phyloP scores from a whole-genome alignment of 1,140 invertebrate species.

The Sipha flava region DNA sequence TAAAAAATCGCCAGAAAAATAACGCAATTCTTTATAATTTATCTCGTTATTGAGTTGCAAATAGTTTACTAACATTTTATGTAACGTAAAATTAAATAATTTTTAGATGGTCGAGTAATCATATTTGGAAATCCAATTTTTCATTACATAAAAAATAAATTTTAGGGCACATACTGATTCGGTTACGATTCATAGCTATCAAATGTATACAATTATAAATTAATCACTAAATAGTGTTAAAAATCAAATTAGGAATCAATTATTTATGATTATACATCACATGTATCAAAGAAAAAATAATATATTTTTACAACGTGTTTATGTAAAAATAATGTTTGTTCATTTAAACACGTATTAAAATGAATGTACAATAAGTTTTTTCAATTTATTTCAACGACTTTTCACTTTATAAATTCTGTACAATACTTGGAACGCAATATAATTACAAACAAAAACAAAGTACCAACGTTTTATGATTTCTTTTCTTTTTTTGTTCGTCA shows the following conservation, averaged over 20 bases:
- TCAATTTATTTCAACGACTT: not conserved
- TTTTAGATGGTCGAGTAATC: not conserved
- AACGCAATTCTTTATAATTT: not conserved
- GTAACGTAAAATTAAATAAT: not conserved
- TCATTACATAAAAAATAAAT: not conserved
- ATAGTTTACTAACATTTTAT: not conserved
- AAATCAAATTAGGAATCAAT: too few species aligned
- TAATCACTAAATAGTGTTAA: too few species aligned
- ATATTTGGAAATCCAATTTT: not conserved
- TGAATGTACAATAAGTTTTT: not conserved
- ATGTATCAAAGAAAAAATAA: too few species aligned
- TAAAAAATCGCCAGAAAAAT: not conserved
- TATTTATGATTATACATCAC: too few species aligned
- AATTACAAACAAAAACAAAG: not conserved
- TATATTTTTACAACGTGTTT: too few species aligned
- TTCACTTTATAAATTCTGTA: not conserved
- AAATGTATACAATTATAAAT: too few species aligned
- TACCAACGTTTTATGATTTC: not conserved
- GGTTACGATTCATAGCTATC: too few species aligned
- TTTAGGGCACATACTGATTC: not conserved
- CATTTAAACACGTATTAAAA: too few species aligned
- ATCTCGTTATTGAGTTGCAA: not conserved
- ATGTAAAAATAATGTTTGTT: too few species aligned
- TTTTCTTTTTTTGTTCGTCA: not conserved
- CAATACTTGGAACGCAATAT: not conserved